Conservation (phyloP, 2,888 invertebrate genomes). For the Drosophila subquinaria region DNA sequence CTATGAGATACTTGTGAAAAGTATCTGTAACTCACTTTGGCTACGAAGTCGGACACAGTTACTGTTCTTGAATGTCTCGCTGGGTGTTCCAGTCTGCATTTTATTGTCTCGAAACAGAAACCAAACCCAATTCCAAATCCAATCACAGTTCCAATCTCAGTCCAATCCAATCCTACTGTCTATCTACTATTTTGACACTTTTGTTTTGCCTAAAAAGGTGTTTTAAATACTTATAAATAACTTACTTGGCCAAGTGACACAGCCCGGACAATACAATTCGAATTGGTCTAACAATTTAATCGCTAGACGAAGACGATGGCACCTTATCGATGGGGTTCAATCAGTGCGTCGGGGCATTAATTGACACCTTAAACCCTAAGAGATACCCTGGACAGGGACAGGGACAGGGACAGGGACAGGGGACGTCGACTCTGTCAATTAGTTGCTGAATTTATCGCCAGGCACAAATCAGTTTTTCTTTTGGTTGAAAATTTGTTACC, state of each 20-base stretch:
- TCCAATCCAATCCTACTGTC: conserved; percentile 38
- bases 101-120: conserved; percentile 21
- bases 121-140: conserved; percentile 5
- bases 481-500: conserved; percentile 63
- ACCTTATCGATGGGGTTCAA: conserved; percentile 68
- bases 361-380: conserved; percentile 67
- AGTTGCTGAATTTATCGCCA: conserved; percentile 77
- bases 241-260: conserved; percentile 51
- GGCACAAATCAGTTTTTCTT: conserved; percentile 81
- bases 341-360: conserved; percentile 71
- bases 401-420: no score
- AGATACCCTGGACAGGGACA: conserved; percentile 58
- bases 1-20: conserved; percentile 46
- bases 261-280: conserved; percentile 32
- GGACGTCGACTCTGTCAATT: conserved; percentile 64
- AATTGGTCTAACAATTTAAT: conserved; percentile 75
- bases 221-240: conserved; percentile 74
- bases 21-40: conserved; percentile 48
- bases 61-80: conserved; percentile 34
- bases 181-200: conserved; percentile 79
- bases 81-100: conserved; percentile 53
- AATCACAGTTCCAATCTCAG: background rate
- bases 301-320: conserved; percentile 50
- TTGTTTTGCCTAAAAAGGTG: conserved; percentile 79
- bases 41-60: conserved; percentile 30